Evolutionary conservation across 2,797 vertebrate species (phyloP).

Genomic region (Brachymystax lenok): DNA sequence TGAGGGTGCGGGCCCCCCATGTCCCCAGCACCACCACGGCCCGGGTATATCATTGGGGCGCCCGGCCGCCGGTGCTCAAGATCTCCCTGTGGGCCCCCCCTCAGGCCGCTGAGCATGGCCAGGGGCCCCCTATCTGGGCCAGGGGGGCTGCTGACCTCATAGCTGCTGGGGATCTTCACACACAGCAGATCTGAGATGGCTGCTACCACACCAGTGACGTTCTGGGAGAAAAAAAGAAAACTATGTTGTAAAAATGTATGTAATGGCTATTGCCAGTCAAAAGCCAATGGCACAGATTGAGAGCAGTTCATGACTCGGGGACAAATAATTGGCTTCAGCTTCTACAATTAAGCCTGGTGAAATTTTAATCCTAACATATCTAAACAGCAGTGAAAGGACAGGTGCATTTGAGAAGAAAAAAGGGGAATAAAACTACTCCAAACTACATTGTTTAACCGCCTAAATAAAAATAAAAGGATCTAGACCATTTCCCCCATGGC

Average conservation of each 20-base stretch:
- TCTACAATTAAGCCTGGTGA: neutral
- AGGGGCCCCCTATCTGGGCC: slow-evolving; percentile 81
- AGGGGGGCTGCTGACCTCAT: slow-evolving; percentile 92
- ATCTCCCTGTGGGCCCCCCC: slow-evolving; percentile 65
- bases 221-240: slow-evolving; percentile 69
- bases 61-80: slow-evolving; percentile 79
- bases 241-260: neutral
- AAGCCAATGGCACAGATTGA: neutral
- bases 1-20: slow-evolving; percentile 73
- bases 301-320: neutral
- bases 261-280: neutral
- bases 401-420: too few species aligned
- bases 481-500: neutral
- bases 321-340: neutral
- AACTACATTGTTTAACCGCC: neutral
- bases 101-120: slow-evolving; percentile 62
- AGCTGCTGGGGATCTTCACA: slow-evolving; percentile 96
- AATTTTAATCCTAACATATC: neutral
- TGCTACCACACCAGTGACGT: slow-evolving; percentile 92
- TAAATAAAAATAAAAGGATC: neutral
- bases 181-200: slow-evolving; percentile 95
- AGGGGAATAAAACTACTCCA: neutral
- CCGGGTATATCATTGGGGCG: slow-evolving; percentile 78
- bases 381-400: too few species aligned
- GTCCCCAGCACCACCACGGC: slow-evolving; percentile 72